phyloP scores from a whole-genome alignment of 2,797 vertebrate genomes.

The Pantherophis alleghaniensis region DNA sequence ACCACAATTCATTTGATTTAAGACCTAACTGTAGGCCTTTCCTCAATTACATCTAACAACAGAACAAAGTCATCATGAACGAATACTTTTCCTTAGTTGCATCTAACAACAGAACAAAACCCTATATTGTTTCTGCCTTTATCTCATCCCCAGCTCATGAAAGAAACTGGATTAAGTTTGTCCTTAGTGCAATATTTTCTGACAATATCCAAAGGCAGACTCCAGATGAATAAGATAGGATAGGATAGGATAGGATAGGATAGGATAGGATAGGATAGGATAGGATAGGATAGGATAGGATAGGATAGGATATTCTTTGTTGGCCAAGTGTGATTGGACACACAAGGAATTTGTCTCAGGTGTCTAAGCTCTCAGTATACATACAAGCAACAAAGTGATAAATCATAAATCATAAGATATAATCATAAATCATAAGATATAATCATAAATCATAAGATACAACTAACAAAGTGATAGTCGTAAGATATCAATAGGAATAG shows the following conservation, averaged over 20 bases:
- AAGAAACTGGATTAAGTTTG: background rate
- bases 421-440: background rate
- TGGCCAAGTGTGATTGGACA: background rate
- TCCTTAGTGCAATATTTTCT: background rate
- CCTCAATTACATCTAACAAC: background rate
- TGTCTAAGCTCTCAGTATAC: background rate
- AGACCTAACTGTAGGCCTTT: background rate
- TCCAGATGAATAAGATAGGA: background rate
- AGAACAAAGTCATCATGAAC: background rate
- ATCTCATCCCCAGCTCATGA: background rate
- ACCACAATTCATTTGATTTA: background rate
- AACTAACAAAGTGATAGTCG: background rate
- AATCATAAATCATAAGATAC: background rate
- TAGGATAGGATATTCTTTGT: background rate
- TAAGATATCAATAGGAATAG: background rate
- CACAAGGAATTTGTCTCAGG: background rate
- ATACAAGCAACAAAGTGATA: background rate
- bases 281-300: background rate
- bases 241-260: no score
- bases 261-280: background rate
- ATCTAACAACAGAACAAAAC: background rate
- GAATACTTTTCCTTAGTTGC: background rate
- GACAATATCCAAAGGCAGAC: background rate
- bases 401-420: background rate
- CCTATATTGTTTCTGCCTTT: background rate